These are phyloP conservation scores for Pollenia angustigena DNA, from an alignment of 2,888 invertebrate genomes.

Conservation along the genomic window DNA sequence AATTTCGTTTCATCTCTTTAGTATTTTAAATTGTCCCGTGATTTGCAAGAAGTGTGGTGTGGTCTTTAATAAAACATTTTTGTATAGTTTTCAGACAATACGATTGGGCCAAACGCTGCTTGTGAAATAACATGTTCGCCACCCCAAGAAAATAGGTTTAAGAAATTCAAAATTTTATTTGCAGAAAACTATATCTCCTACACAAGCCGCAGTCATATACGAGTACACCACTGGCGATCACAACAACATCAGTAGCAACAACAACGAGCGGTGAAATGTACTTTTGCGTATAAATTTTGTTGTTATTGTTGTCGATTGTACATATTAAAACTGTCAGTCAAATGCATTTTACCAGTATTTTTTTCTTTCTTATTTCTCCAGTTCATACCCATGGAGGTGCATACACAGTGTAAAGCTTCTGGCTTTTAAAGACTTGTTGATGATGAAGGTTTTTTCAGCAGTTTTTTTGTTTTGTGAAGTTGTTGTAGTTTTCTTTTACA, in stretches of 20 bases:
- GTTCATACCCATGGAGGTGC: slow-evolving; percentile 37
- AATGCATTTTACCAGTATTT: slow-evolving; percentile 62
- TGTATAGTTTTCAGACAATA: no score
- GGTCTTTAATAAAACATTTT: no score
- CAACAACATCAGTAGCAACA: slow-evolving; percentile 8
- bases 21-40: no score
- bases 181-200: slow-evolving; percentile 55
- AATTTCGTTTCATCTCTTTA: no score
- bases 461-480: slow-evolving; percentile 2
- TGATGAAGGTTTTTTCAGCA: slow-evolving; percentile 36
- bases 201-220: slow-evolving; percentile 40
- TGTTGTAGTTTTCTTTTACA: slow-evolving; percentile 20
- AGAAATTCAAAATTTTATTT: slow-evolving; percentile 40
- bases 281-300: slow-evolving; percentile 19
- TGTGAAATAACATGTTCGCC: not conserved
- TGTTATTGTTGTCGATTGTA: slow-evolving; percentile 62
- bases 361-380: not conserved
- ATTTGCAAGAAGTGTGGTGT: no score
- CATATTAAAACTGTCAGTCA: slow-evolving; percentile 74
- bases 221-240: slow-evolving; percentile 58
- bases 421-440: slow-evolving; percentile 63
- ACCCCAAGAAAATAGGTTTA: not conserved
- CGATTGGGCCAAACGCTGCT: no score
- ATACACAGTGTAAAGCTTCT: slow-evolving; percentile 66
- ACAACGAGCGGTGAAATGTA: not conserved